A percentile compares a stretch with the other conserved stretches of the same genome.
phyloP scores from a whole-genome alignment of 2,113 vertebrate genomes.

The Campylomormyrus tamandua region DNA sequence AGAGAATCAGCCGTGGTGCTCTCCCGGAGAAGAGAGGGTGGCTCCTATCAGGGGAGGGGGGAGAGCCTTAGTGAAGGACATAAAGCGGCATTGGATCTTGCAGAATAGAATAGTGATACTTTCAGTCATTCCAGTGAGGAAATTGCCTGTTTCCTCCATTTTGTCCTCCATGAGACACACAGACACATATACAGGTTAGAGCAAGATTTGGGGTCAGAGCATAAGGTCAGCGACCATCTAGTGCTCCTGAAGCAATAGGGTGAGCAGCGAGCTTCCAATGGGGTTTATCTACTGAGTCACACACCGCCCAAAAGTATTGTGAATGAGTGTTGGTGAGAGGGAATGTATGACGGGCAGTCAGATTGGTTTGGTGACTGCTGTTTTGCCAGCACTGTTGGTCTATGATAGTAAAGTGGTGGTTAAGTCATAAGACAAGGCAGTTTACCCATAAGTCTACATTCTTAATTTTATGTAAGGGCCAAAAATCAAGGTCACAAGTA shows the following conservation, averaged over 20 bases:
- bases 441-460: background rate
- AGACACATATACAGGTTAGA: background rate
- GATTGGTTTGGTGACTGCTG: background rate
- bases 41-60: background rate
- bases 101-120: background rate
- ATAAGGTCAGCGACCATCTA: background rate
- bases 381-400: background rate
- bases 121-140: background rate
- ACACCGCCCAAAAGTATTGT: background rate
- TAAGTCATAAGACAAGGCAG: background rate
- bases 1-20: background rate
- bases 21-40: background rate
- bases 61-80: background rate
- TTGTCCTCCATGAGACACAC: background rate
- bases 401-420: background rate
- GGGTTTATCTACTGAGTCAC: background rate
- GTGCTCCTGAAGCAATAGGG: background rate
- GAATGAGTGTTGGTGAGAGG: background rate
- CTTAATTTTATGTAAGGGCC: background rate
- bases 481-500: background rate
- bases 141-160: background rate
- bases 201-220: background rate
- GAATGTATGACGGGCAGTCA: background rate
- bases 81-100: background rate
- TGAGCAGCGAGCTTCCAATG: background rate